phyloP scores from a whole-genome alignment of 2,888 invertebrate genomes.

The Drosophila algonquin region DNA sequence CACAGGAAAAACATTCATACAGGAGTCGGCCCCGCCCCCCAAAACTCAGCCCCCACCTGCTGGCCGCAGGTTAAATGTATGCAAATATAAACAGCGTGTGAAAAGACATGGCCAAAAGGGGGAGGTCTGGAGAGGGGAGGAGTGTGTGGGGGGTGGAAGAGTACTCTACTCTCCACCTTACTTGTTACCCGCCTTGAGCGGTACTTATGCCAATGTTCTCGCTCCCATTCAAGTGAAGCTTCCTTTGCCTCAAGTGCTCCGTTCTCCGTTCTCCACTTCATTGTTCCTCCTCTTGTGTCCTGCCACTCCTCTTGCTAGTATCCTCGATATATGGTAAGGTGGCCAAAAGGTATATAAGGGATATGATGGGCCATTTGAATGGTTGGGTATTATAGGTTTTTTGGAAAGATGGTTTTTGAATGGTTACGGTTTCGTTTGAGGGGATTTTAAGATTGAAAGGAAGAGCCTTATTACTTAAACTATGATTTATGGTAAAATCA shows the following conservation, averaged over 20 bases:
- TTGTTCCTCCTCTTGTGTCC: conserved; percentile 48
- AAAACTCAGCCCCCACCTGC: conserved; percentile 33
- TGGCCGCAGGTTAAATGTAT: conserved; percentile 72
- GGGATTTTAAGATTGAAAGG: too few relatives aligned
- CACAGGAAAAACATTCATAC: conserved; percentile 34
- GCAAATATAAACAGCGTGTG: conserved; percentile 76
- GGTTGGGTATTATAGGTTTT: not conserved
- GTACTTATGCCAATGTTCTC: conserved; percentile 73
- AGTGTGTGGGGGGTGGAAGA: not conserved
- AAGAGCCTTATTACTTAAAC: too few relatives aligned
- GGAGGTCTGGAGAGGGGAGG: not conserved
- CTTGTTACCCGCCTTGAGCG: conserved; percentile 61
- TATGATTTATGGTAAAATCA: too few relatives aligned
- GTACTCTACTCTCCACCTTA: conserved; percentile 26
- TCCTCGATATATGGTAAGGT: conserved; percentile 17
- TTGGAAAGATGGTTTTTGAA: too few relatives aligned
- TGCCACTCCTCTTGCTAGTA: conserved; percentile 51
- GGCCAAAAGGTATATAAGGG: conserved; percentile 8
- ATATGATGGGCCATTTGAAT: conserved; percentile 6
- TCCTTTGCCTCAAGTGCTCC: conserved; percentile 49
- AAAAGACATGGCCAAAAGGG: conserved; percentile 48
- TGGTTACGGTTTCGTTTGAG: too few relatives aligned
- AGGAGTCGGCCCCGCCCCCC: not conserved
- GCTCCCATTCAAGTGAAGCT: conserved; percentile 39
- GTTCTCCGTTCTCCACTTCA: conserved; percentile 57